Evolutionary conservation across 2,113 vertebrate genomes (phyloP).

Genomic region (Centropus bengalensis): DNA sequence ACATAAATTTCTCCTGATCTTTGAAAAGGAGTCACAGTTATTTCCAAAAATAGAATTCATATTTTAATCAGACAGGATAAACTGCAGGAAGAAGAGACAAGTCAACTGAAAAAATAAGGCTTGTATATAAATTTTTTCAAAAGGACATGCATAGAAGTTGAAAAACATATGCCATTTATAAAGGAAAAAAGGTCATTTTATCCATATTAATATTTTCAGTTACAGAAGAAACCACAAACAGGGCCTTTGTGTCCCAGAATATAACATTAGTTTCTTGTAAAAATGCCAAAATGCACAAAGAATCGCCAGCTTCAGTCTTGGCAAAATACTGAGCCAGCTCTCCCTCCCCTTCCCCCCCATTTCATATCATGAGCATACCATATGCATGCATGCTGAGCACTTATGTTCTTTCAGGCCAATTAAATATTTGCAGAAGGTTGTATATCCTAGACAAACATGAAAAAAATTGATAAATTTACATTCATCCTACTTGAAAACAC

Average conservation of each 20-base stretch:
- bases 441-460: slow-evolving; percentile 25
- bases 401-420: slow-evolving; percentile 35
- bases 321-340: slow-evolving; percentile 14
- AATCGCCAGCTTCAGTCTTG: slow-evolving; percentile 47
- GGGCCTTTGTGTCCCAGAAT: slow-evolving; percentile 43
- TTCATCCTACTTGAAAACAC: slow-evolving; percentile 60
- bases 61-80: slow-evolving; percentile 73
- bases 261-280: slow-evolving; percentile 70
- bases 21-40: slow-evolving; percentile 77
- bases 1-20: slow-evolving; percentile 78
- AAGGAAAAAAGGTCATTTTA: slow-evolving; percentile 72
- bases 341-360: neutral
- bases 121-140: slow-evolving; percentile 59
- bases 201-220: slow-evolving; percentile 60
- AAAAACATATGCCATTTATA: slow-evolving; percentile 71
- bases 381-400: slow-evolving; percentile 42
- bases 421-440: slow-evolving; percentile 46
- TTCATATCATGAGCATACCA: neutral
- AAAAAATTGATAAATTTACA: slow-evolving; percentile 5
- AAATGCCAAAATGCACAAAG: slow-evolving; percentile 72
- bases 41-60: slow-evolving; percentile 82
- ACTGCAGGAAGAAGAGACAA: slow-evolving; percentile 41
- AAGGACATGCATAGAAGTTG: slow-evolving; percentile 75
- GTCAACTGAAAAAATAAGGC: slow-evolving; percentile 66
- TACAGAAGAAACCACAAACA: slow-evolving; percentile 61